Evolutionary conservation across 2,113 vertebrate genomes (phyloP).

Genomic region (Ivindomyrus marchei): DNA sequence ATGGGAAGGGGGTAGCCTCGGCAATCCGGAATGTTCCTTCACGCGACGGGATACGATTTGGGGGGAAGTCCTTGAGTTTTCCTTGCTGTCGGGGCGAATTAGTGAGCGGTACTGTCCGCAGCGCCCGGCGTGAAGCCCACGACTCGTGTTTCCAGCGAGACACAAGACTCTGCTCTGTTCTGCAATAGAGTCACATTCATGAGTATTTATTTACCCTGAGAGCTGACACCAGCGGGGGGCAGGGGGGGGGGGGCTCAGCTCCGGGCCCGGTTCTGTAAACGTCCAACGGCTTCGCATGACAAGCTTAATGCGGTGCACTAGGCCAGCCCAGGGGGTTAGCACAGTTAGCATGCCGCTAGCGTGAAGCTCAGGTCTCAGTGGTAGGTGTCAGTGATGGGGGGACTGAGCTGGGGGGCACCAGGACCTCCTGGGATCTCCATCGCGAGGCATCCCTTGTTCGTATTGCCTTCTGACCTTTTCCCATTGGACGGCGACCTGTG

Average conservation of each 20-base stretch:
- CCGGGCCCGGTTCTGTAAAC: constrained; percentile 41
- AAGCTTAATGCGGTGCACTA: constrained; percentile 30
- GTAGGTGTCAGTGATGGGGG: constrained; percentile 5
- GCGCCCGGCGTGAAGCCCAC: not conserved
- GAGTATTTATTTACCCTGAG: constrained; percentile 33
- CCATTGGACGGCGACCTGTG: not conserved
- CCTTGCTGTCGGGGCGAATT: constrained; percentile 20
- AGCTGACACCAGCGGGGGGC: constrained; percentile 36
- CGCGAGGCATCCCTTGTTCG: not conserved
- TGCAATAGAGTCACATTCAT: constrained; percentile 40
- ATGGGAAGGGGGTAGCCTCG: constrained; percentile 10
- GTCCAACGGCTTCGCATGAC: constrained; percentile 44
- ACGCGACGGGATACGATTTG: constrained; percentile 2
- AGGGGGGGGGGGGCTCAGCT: not conserved
- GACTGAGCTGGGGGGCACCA: not conserved
- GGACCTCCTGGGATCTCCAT: not conserved
- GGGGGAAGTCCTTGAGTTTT: constrained; percentile 14
- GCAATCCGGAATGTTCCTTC: constrained; percentile 45
- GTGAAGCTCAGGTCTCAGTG: not conserved
- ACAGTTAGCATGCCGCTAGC: not conserved
- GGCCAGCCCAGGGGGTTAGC: not conserved
- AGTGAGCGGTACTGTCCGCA: constrained; percentile 9
- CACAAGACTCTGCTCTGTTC: constrained; percentile 30
- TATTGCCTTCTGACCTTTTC: not conserved
- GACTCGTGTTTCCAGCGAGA: constrained; percentile 21